Evolutionary conservation across 2,797 vertebrate species (phyloP), one percentile per base, ranked within the genome.

Genomic region (Novumbra hubbsi): DNA sequence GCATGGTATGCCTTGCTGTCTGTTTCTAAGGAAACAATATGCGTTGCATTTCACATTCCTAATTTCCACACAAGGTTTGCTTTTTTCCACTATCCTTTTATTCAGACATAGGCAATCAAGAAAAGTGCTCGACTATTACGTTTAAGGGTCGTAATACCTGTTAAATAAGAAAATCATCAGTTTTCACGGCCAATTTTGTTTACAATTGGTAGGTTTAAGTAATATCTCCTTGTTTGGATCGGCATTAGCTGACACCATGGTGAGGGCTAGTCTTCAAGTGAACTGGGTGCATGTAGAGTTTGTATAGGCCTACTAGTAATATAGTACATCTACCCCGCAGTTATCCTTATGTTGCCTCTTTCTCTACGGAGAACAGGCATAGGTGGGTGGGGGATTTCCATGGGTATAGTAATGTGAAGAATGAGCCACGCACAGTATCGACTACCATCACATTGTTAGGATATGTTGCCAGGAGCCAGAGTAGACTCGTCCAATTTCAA

Each of bases 371-470:
- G 86, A 87, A 78, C 70, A 84, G 80, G 78, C 71, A 78, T 78
- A 76, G 80, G 79, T 83, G 83, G 87, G 88, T 72, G 74, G 88
- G 88, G 91, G 90, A 90, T 91, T 92, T 91, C 90, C 91, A 86
- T 73, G 84, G 86, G 85, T 82, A 83, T 83, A 91, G 88, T 84
- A 90, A 90, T 80, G 78, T 86, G 73, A 86, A 84, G 86, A 92
- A 89, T 88, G 87, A 92, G 84, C 81, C 79, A 80, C 81, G 76
- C 81, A 84, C 85, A 79, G 65, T 81, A 78, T 78, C 80, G 76
- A 84, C 69, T 81, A 78, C 78, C 82, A 76, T 84, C 65, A 74
- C 82, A 80, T 77, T 75, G 80, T 76, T 80, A 78, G 86, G 86
- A 84, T 88, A 84, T 83, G 75, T 21, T 45, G 84, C 83, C 80